These are phyloP conservation scores for Labeo rohita DNA, from an alignment of 2,113 vertebrate genomes.

Conservation along the genomic window DNA sequence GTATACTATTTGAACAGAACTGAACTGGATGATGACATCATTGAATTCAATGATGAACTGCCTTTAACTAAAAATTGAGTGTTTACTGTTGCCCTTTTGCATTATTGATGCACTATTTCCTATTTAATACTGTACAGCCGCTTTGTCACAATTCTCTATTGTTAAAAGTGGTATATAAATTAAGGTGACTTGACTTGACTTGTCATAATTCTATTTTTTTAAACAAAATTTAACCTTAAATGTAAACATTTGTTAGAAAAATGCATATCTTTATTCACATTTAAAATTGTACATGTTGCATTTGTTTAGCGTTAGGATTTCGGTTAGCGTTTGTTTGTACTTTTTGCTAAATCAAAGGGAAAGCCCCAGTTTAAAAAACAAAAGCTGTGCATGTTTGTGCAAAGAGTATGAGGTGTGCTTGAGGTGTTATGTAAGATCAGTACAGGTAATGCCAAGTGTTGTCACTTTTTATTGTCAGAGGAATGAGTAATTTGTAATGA, in stretches of 20 bases:
- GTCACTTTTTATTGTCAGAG: not conserved
- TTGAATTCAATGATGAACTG: too few species aligned
- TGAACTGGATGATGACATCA: too few species aligned
- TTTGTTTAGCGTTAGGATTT: not conserved
- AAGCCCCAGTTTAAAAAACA: not conserved
- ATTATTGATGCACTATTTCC: too few species aligned
- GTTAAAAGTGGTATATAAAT: too few species aligned
- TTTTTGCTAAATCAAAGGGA: not conserved
- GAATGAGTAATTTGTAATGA: not conserved
- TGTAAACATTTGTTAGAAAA: not conserved
- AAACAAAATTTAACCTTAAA: too few species aligned
- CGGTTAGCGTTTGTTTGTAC: not conserved
- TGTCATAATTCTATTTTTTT: too few species aligned
- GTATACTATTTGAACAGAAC: conserved; percentile 47
- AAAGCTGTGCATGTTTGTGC: not conserved
- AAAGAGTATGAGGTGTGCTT: not conserved
- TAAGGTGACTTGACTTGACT: too few species aligned
- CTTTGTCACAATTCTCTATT: too few species aligned
- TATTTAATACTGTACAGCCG: too few species aligned
- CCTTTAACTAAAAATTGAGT: too few species aligned
- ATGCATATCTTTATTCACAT: not conserved
- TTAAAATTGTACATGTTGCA: not conserved
- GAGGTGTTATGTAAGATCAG: not conserved
- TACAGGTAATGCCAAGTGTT: not conserved
- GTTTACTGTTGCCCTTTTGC: too few species aligned